Percentiles rank a stretch among this genome's conserved stretches.
These are phyloP conservation scores for Uropetala carovei DNA, from an alignment of 2,888 invertebrate genomes.

Conservation along the genomic window DNA sequence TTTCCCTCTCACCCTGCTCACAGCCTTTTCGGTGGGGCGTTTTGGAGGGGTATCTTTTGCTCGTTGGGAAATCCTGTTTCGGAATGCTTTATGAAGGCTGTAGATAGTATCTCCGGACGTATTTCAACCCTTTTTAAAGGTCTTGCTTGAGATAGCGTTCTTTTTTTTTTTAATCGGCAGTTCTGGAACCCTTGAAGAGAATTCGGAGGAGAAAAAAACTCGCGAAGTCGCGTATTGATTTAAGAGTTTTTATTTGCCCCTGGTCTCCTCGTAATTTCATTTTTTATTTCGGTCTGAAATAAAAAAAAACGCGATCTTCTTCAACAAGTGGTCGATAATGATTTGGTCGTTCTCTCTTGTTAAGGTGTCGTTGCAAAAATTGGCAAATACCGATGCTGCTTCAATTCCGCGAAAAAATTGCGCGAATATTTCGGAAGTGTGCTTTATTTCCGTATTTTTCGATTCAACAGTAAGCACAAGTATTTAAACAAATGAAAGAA, in stretches of 20 bases:
- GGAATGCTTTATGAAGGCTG: slow-evolving; percentile 37
- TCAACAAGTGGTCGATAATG: slow-evolving; percentile 60
- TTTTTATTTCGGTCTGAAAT: slow-evolving; percentile 13
- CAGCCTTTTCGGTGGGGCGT: not conserved
- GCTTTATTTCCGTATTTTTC: too few species aligned
- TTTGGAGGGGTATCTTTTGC: not conserved
- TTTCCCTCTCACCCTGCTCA: too few species aligned
- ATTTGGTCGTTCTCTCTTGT: not conserved
- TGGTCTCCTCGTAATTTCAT: slow-evolving; percentile 36
- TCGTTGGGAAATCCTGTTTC: not conserved
- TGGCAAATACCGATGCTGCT: too few species aligned
- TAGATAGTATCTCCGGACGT: slow-evolving; percentile 41
- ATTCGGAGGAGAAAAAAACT: slow-evolving; percentile 27
- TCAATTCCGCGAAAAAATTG: too few species aligned
- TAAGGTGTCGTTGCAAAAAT: too few species aligned
- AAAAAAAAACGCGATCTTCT: slow-evolving; percentile 31
- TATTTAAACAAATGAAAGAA: too few species aligned
- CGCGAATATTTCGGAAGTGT: too few species aligned
- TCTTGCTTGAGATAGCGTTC: slow-evolving; percentile 41
- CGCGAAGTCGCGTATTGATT: slow-evolving; percentile 1
- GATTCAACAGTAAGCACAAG: too few species aligned
- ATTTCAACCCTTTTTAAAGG: slow-evolving; percentile 38
- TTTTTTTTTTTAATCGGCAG: slow-evolving; percentile 22
- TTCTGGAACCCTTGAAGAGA: not conserved
- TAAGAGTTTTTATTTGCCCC: slow-evolving; percentile 14